phyloP scores from a whole-genome alignment of 64 coral and sea anemone species.

The Hydrozoanthus tunicans region DNA sequence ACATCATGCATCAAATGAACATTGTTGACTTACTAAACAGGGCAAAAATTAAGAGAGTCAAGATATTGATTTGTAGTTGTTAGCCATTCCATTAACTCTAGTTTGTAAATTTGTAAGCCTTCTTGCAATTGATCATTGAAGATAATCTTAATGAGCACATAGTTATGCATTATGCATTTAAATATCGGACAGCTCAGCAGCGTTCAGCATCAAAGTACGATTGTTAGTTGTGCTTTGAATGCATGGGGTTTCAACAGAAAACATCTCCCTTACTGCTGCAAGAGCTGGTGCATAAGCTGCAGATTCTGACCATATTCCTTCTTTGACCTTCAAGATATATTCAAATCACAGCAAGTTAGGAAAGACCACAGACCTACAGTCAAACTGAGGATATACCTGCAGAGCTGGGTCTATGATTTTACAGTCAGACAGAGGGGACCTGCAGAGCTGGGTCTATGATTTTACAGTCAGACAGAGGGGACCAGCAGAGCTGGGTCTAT shows the following conservation, averaged over 20 bases:
- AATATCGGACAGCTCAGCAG: neutral
- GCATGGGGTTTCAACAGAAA: constrained; percentile 53
- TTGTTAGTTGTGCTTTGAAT: constrained; percentile 19
- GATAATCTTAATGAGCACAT: no score
- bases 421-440: constrained; percentile 47
- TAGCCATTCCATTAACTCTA: no score
- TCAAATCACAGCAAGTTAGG: constrained; percentile 58
- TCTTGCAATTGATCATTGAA: no score
- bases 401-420: neutral
- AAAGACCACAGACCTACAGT: neutral
- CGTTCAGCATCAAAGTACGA: constrained; percentile 22
- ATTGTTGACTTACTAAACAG: no score
- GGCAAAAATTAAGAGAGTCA: no score
- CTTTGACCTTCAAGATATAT: constrained; percentile 86
- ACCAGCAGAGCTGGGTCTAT: neutral
- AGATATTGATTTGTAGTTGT: no score
- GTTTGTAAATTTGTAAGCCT: no score
- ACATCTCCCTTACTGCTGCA: constrained; percentile 88
- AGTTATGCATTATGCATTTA: no score
- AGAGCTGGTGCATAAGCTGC: constrained; percentile 94
- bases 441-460: neutral
- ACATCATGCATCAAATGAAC: no score
- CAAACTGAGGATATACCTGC: constrained; percentile 14
- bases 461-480: constrained; percentile 36
- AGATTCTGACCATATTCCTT: constrained; percentile 90